A percentile compares a stretch with the other conserved stretches of the same genome.
phyloP scores from a whole-genome alignment of 2,888 invertebrate species.

The Netelia virgata region DNA sequence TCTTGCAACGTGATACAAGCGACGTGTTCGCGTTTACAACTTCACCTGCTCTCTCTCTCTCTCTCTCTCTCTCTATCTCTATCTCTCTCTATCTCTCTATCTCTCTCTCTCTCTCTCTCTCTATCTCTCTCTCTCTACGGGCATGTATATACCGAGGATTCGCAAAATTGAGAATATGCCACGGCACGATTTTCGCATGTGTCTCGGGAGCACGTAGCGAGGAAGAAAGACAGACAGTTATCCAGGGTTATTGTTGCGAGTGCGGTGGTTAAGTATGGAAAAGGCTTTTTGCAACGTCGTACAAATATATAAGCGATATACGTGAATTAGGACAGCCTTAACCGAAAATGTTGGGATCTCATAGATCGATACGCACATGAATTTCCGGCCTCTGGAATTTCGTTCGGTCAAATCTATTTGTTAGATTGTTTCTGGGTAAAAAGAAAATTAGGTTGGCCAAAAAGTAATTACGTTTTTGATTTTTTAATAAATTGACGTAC shows the following conservation, averaged over 20 bases:
- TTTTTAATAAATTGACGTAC: no score
- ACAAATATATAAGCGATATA: no score
- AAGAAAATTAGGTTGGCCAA: no score
- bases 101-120: no score
- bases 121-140: no score
- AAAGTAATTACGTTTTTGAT: no score
- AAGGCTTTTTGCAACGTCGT: background rate
- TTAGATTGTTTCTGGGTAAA: no score
- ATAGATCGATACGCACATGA: background rate
- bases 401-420: no score
- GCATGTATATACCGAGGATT: background rate
- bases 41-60: background rate
- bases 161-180: constrained; percentile 16
- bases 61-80: no score
- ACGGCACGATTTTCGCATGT: background rate
- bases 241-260: background rate
- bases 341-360: background rate
- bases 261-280: background rate
- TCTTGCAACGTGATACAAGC: constrained; percentile 13
- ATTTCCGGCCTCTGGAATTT: no score
- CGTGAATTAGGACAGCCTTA: background rate
- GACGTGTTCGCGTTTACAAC: constrained; percentile 9
- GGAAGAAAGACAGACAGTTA: background rate
- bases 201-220: background rate
- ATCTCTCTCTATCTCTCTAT: no score